Conservation (phyloP, 2,888 invertebrate genomes). For the Silvanus unidentatus region DNA sequence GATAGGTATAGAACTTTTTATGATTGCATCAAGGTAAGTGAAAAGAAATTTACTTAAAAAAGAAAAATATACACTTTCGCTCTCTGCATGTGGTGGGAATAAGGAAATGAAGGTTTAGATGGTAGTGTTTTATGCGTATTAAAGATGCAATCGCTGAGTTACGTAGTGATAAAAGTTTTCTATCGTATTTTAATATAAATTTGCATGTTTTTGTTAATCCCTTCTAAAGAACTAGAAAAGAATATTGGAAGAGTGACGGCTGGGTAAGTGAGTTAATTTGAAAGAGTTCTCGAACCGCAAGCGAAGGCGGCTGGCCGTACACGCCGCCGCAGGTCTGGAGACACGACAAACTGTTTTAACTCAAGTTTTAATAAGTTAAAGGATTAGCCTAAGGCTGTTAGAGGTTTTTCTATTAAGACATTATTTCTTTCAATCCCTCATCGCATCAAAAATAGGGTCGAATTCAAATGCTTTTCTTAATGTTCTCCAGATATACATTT, state of each 20-base stretch:
- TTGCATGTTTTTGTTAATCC: slow-evolving; percentile 47
- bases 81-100: too few relatives aligned
- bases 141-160: slow-evolving; percentile 20
- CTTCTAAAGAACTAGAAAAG: slow-evolving; percentile 33
- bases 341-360: slow-evolving; percentile 45
- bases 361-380: slow-evolving; percentile 47
- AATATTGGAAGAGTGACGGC: slow-evolving; percentile 41
- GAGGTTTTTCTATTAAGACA: slow-evolving; percentile 42
- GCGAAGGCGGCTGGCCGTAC: slow-evolving; percentile 34
- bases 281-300: slow-evolving; percentile 39
- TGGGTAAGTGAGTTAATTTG: slow-evolving; percentile 42
- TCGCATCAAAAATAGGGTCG: slow-evolving; percentile 12
- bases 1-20: too few relatives aligned
- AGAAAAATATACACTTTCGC: too few relatives aligned
- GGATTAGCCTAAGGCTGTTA: slow-evolving; percentile 42
- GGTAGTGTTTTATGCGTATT: too few relatives aligned
- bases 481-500: slow-evolving; percentile 5
- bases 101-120: too few relatives aligned
- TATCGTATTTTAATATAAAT: slow-evolving; percentile 44
- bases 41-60: too few relatives aligned
- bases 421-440: slow-evolving; percentile 28
- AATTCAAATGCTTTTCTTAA: slow-evolving; percentile 18
- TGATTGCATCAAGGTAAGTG: too few relatives aligned
- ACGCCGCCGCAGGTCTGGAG: slow-evolving; percentile 33
- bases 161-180: slow-evolving; percentile 35